A percentile compares a stretch with the other conserved stretches of the same genome.
Evolutionary conservation across 2,888 invertebrate genomes (phyloP).

Genomic region (Dasysyrphus albostriatus): DNA sequence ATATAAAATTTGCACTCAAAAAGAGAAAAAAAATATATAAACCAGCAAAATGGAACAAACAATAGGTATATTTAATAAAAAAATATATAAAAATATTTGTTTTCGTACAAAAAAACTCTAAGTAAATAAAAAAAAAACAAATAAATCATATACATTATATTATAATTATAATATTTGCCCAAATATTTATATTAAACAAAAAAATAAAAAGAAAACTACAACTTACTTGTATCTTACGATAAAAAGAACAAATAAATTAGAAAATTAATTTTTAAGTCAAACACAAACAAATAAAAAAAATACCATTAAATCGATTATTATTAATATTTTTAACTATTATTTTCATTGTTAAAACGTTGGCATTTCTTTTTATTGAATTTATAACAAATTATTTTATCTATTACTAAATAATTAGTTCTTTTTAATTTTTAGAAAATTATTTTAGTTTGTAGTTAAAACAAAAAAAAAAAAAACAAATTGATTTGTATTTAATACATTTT

Average conservation of each 20-base stretch:
- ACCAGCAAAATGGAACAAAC: slow-evolving; percentile 53
- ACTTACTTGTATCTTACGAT: slow-evolving; percentile 57
- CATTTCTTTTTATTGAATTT: slow-evolving; percentile 40
- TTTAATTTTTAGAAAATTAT: slow-evolving; percentile 40
- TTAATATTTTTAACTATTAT: slow-evolving; percentile 4
- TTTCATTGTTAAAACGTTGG: slow-evolving; percentile 32
- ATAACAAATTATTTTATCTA: slow-evolving; percentile 20
- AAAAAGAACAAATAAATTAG: slow-evolving; percentile 54
- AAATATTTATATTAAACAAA: slow-evolving; percentile 69
- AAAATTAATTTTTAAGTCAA: slow-evolving; percentile 63
- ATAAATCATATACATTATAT: slow-evolving; percentile 39
- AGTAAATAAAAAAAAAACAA: slow-evolving; percentile 13
- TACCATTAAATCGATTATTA: slow-evolving; percentile 23
- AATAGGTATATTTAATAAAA: slow-evolving; percentile 27
- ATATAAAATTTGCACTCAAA: slow-evolving; percentile 45
- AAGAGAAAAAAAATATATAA: slow-evolving; percentile 21
- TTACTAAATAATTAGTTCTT: slow-evolving; percentile 28
- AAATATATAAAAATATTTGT: slow-evolving; percentile 37
- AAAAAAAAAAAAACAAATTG: neutral
- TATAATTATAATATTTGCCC: slow-evolving; percentile 62
- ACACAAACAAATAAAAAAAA: slow-evolving; percentile 8
- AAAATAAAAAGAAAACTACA: slow-evolving; percentile 45
- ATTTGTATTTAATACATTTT: slow-evolving; percentile 33
- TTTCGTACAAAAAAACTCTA: slow-evolving; percentile 66
- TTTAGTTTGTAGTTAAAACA: slow-evolving; percentile 3